These are phyloP conservation scores for Hydrotaea cyrtoneurina DNA, from an alignment of 2,888 invertebrate genomes.

Conservation along the genomic window DNA sequence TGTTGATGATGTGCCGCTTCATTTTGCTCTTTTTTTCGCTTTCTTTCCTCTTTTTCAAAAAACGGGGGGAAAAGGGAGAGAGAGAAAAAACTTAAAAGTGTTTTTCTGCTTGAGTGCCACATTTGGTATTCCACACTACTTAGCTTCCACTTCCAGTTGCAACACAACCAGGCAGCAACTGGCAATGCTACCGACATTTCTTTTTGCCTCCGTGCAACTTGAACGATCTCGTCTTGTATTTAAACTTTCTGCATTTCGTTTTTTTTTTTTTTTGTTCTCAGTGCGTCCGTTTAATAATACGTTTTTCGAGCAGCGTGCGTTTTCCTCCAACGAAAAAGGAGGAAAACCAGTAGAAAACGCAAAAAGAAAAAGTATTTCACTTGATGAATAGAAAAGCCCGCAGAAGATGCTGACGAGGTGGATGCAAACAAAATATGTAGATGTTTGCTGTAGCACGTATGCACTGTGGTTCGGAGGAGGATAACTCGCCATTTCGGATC, in stretches of 20 bases:
- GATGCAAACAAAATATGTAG: too few relatives aligned
- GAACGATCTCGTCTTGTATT: not conserved
- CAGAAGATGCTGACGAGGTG: not conserved
- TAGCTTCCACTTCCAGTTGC: not conserved
- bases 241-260: constrained; percentile 24
- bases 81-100: not conserved
- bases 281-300: too few relatives aligned
- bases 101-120: constrained; percentile 33
- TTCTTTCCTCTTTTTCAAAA: not conserved
- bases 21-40: not conserved
- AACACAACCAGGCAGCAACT: not conserved
- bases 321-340: not conserved
- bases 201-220: too few relatives aligned
- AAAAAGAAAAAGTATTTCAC: too few relatives aligned
- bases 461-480: too few relatives aligned
- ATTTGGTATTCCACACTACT: constrained; percentile 15
- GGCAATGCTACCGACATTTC: too few relatives aligned
- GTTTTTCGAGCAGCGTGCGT: not conserved
- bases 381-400: not conserved
- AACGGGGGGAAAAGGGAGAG: not conserved
- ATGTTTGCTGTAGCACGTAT: too few relatives aligned
- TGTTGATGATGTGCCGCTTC: constrained; percentile 8
- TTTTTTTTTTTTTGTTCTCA: not conserved
- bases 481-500: too few relatives aligned
- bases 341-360: not conserved